Conservation (phyloP, 2,113 vertebrate genomes). For the Sturnira hondurensis region DNA sequence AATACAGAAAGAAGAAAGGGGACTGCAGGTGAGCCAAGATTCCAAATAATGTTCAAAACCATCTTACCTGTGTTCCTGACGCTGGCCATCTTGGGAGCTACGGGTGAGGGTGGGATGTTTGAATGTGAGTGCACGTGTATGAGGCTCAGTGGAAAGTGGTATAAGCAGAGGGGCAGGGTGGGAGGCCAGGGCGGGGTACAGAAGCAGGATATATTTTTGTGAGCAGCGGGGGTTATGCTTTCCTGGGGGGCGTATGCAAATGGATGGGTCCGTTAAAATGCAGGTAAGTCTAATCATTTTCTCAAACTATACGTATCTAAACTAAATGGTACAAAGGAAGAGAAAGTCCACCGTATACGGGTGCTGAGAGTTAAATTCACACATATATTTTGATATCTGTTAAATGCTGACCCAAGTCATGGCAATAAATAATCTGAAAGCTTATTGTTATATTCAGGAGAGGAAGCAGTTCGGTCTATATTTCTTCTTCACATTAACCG, state of each 20-base stretch:
- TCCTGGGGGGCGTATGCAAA: constrained; percentile 56
- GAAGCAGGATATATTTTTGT: constrained; percentile 59
- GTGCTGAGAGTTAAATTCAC: constrained; percentile 51
- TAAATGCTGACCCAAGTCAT: constrained; percentile 7
- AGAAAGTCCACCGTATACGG: constrained; percentile 64
- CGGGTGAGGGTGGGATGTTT: constrained; percentile 73
- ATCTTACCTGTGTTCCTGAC: constrained; percentile 74
- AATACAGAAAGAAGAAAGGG: constrained; percentile 22
- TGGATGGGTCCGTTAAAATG: constrained; percentile 72
- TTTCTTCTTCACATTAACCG: constrained; percentile 21
- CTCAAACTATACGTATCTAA: constrained; percentile 70
- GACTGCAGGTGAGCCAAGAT: constrained; percentile 54
- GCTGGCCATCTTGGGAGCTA: constrained; percentile 76
- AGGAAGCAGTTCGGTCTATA: background rate
- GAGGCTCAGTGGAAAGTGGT: constrained; percentile 48
- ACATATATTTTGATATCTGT: background rate
- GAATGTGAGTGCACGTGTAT: constrained; percentile 62
- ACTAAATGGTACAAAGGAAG: constrained; percentile 74
- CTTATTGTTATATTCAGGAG: background rate
- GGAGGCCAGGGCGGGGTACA: background rate
- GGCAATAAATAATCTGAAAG: constrained; percentile 6
- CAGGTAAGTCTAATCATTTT: constrained; percentile 75
- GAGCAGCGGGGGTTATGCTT: constrained; percentile 68
- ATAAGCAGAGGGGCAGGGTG: constrained; percentile 37
- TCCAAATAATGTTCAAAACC: constrained; percentile 61